Evolutionary conservation across 1,140 invertebrate species (phyloP).

Genomic region (Battus philenor): DNA sequence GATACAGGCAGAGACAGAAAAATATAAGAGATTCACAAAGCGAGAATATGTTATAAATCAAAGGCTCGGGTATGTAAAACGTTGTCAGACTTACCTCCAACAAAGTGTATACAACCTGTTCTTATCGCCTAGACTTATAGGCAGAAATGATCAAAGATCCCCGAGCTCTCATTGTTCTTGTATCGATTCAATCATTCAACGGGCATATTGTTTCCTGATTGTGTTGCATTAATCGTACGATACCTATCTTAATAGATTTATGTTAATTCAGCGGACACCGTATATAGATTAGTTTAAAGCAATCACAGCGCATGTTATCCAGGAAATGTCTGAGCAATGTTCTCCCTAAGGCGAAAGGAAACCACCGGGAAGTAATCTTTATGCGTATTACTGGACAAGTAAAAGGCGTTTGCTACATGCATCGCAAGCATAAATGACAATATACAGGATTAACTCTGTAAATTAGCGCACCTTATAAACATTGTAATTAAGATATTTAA

Average conservation of each 20-base stretch:
- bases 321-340: constrained; percentile 63
- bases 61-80: background rate
- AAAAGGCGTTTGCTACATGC: constrained; percentile 54
- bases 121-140: constrained; percentile 14
- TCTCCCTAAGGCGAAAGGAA: constrained; percentile 55
- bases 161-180: constrained; percentile 15
- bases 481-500: constrained; percentile 29
- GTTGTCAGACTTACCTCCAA: constrained; percentile 6
- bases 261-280: constrained; percentile 58
- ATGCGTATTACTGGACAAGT: constrained; percentile 56
- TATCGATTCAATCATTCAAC: constrained; percentile 37
- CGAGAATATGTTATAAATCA: too few relatives aligned
- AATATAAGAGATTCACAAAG: too few relatives aligned
- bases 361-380: constrained; percentile 59
- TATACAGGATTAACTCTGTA: too few relatives aligned
- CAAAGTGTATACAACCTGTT: constrained; percentile 14
- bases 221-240: constrained; percentile 40
- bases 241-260: constrained; percentile 63
- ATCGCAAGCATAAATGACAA: constrained; percentile 60
- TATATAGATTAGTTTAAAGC: constrained; percentile 48
- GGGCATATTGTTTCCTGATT: constrained; percentile 51
- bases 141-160: constrained; percentile 8
- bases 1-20: too few relatives aligned
- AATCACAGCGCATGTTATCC: constrained; percentile 50
- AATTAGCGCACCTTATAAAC: constrained; percentile 34